These are phyloP conservation scores for Schizopygopsis pylzovi DNA, from an alignment of 2,797 vertebrate species.

Conservation along the genomic window DNA sequence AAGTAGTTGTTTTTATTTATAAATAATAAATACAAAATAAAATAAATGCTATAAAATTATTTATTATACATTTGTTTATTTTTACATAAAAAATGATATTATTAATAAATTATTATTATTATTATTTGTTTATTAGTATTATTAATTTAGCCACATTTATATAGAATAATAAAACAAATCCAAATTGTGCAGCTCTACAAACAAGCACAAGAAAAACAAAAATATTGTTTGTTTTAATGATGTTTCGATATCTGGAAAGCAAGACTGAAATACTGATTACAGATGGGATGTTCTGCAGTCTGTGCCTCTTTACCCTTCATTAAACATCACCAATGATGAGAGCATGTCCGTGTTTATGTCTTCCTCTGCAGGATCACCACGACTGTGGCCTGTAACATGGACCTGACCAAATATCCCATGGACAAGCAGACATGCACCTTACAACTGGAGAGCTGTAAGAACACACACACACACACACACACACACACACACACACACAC, in stretches of 20 bases:
- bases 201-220: too few species aligned
- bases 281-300: not conserved
- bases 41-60: not conserved
- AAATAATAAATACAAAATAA: not conserved
- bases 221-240: not conserved
- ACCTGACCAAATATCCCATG: constrained; percentile 93
- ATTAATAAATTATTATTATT: too few species aligned
- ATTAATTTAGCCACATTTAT: too few species aligned
- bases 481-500: too few species aligned
- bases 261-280: not conserved
- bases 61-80: not conserved
- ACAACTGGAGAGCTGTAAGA: constrained; percentile 93
- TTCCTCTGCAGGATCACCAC: constrained; percentile 82
- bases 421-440: constrained; percentile 92
- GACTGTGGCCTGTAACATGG: constrained; percentile 93
- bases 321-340: constrained; percentile 6
- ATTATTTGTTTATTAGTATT: too few species aligned
- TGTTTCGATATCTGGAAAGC: not conserved
- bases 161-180: too few species aligned
- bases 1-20: not conserved
- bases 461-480: too few species aligned
- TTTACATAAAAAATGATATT: not conserved
- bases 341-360: not conserved
- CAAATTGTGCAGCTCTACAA: too few species aligned
- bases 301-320: not conserved